Percentiles rank a stretch among this genome's conserved stretches.
Conservation (phyloP, 2,888 invertebrate genomes). For the Sphinx pinastri region DNA sequence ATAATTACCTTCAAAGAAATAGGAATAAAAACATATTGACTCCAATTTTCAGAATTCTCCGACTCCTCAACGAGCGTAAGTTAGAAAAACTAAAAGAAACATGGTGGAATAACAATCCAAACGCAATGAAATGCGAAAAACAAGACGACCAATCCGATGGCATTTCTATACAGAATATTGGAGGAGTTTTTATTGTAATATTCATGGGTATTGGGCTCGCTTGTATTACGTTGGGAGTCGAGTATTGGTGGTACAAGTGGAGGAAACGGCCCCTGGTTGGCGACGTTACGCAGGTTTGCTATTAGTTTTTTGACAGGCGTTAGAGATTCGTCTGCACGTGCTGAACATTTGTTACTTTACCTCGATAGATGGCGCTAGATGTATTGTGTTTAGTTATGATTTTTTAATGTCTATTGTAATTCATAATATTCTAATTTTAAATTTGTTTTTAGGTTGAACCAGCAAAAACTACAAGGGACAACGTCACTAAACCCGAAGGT, state of each 20-base stretch:
- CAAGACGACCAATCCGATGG: conserved; percentile 97
- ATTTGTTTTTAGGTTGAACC: conserved; percentile 68
- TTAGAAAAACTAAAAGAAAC: conserved; percentile 96
- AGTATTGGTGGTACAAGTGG: conserved; percentile 97
- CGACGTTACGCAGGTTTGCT: conserved; percentile 83
- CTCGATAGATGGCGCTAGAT: conserved; percentile 4
- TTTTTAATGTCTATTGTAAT: neutral
- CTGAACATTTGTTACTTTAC: neutral
- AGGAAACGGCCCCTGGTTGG: conserved; percentile 85
- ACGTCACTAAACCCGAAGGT: conserved; percentile 55
- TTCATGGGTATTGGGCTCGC: conserved; percentile 97
- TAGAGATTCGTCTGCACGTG: neutral
- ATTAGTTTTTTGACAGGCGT: neutral
- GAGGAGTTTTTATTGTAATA: conserved; percentile 98
- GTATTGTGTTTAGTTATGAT: neutral
- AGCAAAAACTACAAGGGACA: conserved; percentile 60
- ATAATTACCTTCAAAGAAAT: neutral
- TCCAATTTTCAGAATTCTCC: conserved; percentile 88
- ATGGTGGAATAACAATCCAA: conserved; percentile 97
- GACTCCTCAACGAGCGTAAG: conserved; percentile 95
- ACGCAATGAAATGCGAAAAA: conserved; percentile 90
- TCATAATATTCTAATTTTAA: neutral
- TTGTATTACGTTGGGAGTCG: conserved; percentile 94
- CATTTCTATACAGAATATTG: conserved; percentile 98
- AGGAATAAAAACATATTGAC: neutral